Evolutionary conservation across 2,113 vertebrate species (phyloP), one percentile per base, ranked within the genome.

Genomic region (Scartelaos histophorus): DNA sequence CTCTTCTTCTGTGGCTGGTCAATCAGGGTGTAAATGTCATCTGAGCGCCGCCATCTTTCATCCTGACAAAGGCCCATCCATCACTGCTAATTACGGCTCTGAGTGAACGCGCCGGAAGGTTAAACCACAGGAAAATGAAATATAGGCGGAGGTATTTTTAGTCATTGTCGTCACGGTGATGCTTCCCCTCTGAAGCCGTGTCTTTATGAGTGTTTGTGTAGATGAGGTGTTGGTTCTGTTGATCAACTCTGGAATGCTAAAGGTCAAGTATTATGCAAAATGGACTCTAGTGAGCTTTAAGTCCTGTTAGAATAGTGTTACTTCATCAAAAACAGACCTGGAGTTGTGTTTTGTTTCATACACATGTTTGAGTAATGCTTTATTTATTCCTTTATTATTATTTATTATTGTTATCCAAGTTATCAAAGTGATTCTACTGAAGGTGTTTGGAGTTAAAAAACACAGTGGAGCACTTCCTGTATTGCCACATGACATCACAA

Each of bases 11-110:
- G n/a, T 54, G 69, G 72, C 78, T 22, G 64, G 47, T 82, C 67
- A 49, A 72, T 82, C 74, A 3, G 24, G 73, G 47, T 67, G 81
- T 75, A 67, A 74, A 76, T 57, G 72, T 80, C 66, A 67, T 73
- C 53, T 74, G 65, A 82, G 73, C 80, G 74, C 72, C 47, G 29
- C 73, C 73, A 68, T 78, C 74, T 69, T 66, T 78, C 67, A 68
- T 56, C 72, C 75, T 79, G 79, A 85, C 84, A 80, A 75, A 71
- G 29, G 47, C 47, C 62, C 80, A 85, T 88, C 73, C 66, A 79
- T 81, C 82, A 78, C 46, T 61, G 38, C 84, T 84, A 73, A 84
- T 80, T 76, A 79, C 75, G 70, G 76, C 70, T 71, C 51, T 67
- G 56, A 68, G 38, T 78, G 70, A 61, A 56, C 29, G 47, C 56